These are phyloP conservation scores for Melanophora roralis DNA, from an alignment of 2,888 invertebrate genomes.

Conservation along the genomic window DNA sequence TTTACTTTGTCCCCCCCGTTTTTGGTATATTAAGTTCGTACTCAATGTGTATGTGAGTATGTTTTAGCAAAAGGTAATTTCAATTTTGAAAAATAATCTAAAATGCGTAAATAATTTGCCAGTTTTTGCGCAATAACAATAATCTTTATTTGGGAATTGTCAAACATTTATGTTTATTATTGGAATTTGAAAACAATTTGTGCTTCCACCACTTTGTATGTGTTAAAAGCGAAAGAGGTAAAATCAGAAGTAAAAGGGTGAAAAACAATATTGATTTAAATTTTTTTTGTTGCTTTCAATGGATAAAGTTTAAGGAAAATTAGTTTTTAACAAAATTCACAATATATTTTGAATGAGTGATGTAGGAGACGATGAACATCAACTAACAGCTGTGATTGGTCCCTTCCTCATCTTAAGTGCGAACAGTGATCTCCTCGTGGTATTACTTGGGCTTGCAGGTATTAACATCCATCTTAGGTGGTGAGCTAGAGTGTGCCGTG, in stretches of 20 bases:
- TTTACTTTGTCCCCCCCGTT: neutral
- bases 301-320: neutral
- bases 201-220: neutral
- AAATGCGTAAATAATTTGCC: constrained; percentile 58
- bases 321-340: neutral
- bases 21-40: too few species aligned
- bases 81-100: constrained; percentile 39
- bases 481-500: too few species aligned
- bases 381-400: too few species aligned
- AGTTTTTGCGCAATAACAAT: constrained; percentile 43
- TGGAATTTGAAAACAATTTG: neutral
- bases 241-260: neutral
- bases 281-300: neutral
- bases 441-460: too few species aligned
- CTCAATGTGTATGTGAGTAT: neutral
- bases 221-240: neutral
- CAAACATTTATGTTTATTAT: constrained; percentile 34
- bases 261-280: neutral
- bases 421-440: too few species aligned
- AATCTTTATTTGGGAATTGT: constrained; percentile 25
- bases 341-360: too few species aligned
- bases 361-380: too few species aligned
- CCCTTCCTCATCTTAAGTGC: too few species aligned
- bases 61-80: constrained; percentile 45
- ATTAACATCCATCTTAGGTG: too few species aligned